Evolutionary conservation across 2,888 invertebrate genomes (phyloP).

Genomic region (Microctonus brassicae): DNA sequence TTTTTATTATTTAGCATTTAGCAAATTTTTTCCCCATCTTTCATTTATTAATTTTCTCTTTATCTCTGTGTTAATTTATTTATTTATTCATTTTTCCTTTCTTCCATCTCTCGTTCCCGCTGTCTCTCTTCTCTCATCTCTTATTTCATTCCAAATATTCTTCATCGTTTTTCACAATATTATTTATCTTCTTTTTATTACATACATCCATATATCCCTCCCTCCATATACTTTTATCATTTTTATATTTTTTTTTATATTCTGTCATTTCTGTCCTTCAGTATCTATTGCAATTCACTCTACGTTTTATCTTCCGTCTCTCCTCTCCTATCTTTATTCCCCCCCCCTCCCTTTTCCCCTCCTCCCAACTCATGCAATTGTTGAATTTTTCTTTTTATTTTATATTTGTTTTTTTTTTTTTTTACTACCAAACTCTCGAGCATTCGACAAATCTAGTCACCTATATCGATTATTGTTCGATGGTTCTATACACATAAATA

Average conservation of each 20-base stretch:
- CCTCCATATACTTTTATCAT: neutral
- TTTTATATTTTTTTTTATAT: neutral
- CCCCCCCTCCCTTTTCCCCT: neutral
- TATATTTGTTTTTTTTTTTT: too few relatives aligned
- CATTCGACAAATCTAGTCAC: slow-evolving; percentile 5
- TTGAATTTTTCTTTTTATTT: neutral
- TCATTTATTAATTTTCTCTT: slow-evolving; percentile 39
- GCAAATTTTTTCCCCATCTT: slow-evolving; percentile 25
- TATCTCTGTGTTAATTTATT: neutral
- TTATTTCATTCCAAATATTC: slow-evolving; percentile 31
- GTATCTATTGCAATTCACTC: neutral
- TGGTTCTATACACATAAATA: too few relatives aligned
- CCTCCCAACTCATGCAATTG: neutral
- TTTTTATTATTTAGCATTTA: slow-evolving; percentile 18
- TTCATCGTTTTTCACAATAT: slow-evolving; percentile 50
- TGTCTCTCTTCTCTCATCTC: neutral
- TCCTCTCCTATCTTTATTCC: neutral
- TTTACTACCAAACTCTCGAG: neutral
- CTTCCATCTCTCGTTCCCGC: slow-evolving; percentile 33
- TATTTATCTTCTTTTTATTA: slow-evolving; percentile 38
- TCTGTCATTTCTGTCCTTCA: neutral
- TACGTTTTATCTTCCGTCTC: neutral
- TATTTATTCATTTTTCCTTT: neutral
- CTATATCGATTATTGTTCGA: slow-evolving; percentile 10
- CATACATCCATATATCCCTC: neutral